Evolutionary conservation across 2,113 vertebrate genomes (phyloP), one percentile per base, ranked within the genome.

Genomic region (Mystacornis crossleyi): DNA sequence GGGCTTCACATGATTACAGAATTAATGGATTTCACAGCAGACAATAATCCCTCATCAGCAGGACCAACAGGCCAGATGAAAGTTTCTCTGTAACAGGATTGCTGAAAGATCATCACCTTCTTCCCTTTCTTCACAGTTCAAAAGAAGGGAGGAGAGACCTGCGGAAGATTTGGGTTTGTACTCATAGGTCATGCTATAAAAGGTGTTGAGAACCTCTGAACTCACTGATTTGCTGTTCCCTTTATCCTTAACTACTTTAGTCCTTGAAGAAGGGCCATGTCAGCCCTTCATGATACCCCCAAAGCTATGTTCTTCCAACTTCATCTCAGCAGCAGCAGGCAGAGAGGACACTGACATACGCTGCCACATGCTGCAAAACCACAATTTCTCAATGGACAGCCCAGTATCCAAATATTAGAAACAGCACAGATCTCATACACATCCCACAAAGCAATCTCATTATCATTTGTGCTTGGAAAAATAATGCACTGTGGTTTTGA

Each of bases 51-150:
- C 82, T 61, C 86, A 57, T 38, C 75, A 77, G 79, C 0, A 0
- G 67, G 79, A 73, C 85, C 92, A 47, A 73, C 34, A 80, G 57
- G 77, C 17, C 58, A 93, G 85, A 93, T 58, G 71, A 95, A 93
- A 95, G 93, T 89, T 73, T 48, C 88, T 80, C 75, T 86, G 62
- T 90, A 92, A 96, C 47, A 85, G 48, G 88, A 94, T 66, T 92
- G 79, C 48, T 71, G 33, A 60, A 83, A 86, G 71, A 89, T 86
- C 94, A 90, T 54, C 79, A 88, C 42, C 74, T 77, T 71, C 84
- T 58, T 72, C 80, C 51, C 74, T 53, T 66, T 83, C 87, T 92
- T 86, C 66, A 67, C 38, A 73, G 42, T 64, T 82, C 61, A 90
- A 86, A 85, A 62, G 42, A 73, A 86, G 17, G n/a, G 50, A 91